Evolutionary conservation across 2,797 vertebrate genomes (phyloP), one percentile per base, ranked within the genome.

Genomic region (Streptopelia turtur): DNA sequence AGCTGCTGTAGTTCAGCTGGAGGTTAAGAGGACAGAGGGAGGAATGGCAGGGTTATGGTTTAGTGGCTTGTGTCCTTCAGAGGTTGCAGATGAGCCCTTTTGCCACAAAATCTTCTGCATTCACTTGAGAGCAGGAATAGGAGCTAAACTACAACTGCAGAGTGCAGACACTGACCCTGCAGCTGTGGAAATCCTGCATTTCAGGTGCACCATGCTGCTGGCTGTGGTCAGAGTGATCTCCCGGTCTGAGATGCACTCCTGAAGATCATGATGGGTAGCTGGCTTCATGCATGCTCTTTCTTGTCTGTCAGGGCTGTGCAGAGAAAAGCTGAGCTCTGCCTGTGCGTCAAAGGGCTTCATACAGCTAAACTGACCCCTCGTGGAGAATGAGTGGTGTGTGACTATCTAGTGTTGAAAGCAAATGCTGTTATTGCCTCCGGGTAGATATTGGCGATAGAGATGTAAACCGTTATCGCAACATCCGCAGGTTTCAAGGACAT

Each of bases 11-110:
- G 92, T 86, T 96, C 94, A 92, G 55, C 57, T 61, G 43, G 45
- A 91, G 87, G 64, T 92, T 92, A 93, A 77, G 64, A 92, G 60
- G 61, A 64, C 49, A 55, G 71, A 68, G 45, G 45, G 64, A 93
- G 56, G 47, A 92, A 76, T 63, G 49, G 37, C 71, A 50, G 80
- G 69, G 50, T 64, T 91, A 55, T 35, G 31, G 28, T 93, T 89
- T 55, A 65, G 79, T 57, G 65, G 56, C 53, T 83, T 89, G 68
- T 41, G 50, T 78, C 55, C 71, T 64, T 80, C 64, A 81, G 78
- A 89, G 89, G 78, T 89, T 92, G 83, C 17, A 47, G 37, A 82
- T 55, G 56, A 74, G 18, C 21, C 25, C 13, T 69, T 47, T 57
- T 81, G 28, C 65, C 63, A 76, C 55, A 63, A 71, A 91, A 87